These are phyloP conservation scores for rat (Rattus norvegicus) DNA, from an alignment of 2,113 vertebrate species.

Conservation along the genomic window GRCr8 NC_086036.1:19943001-19943500, in stretches of 20 bases:
- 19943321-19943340: background rate
- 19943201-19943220: background rate
- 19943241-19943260: background rate
- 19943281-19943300: background rate
- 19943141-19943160: background rate
- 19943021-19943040: background rate
- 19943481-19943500: background rate
- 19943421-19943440: fast-evolving
- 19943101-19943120: background rate
- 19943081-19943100: background rate
- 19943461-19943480: too few relatives aligned
- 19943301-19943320: background rate
- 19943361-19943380: background rate
- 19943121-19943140: background rate
- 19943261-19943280: background rate
- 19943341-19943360: background rate
- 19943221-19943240: background rate
- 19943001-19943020: background rate
- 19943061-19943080: background rate
- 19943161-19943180: background rate
- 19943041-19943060: too few relatives aligned
- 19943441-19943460: background rate
- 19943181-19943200: background rate
- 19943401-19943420: background rate
- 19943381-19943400: background rate